Base-by-base conservation (phyloP, 1,140 invertebrate genomes). In the Aphaenogaster ashmeadi region DNA sequence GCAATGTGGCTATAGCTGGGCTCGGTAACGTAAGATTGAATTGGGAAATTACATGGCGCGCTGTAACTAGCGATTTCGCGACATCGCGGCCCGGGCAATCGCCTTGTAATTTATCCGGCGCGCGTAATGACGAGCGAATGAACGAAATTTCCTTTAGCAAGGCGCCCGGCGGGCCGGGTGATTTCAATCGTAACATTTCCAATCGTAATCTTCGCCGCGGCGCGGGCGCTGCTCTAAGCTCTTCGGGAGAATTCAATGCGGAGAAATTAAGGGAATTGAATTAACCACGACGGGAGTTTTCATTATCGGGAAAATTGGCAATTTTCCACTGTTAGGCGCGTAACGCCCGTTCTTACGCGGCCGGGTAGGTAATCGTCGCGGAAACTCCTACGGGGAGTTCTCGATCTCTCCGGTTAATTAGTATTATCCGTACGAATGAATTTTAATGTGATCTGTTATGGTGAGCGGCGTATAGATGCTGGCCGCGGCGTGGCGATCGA, bases 271-370 rank as follows among this genome's bases (percentile, higher is more conserved):
- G 90, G 92, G 91, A 94, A 95, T 95, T 93, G 93, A 94, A 95
- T 95, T 95, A 95, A 93, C 92, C 92, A 86, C 93, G 88, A 92
- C 91, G 92, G 91, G 91, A 93, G 91, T 94, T 94, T 95, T 95
- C 94, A 94, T 95, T 95, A 95, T 95, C 93, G 93, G 91, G 93
- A 94, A 94, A 95, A 94, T 94, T 94, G 94, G 90, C 93, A 95
- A 95, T 95, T 94, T 95, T 95, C 94, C 93, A 94, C 91, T 93
- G 93, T 93, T 93, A 93, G 94, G 91, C 92, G 91, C 89, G 92
- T 89, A 91, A 93, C 90, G 91, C 90, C 80, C 89, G 72, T 92
- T 93, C 91, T 93, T 94, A 91, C 89, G 90, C 91, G 77, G 87
- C 89, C 67, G 90, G 85, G 88, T 88, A 88, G 69, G 89, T 90